Conservation (phyloP, 2,888 invertebrate species). For the Hirtodrosophila cameraria region DNA sequence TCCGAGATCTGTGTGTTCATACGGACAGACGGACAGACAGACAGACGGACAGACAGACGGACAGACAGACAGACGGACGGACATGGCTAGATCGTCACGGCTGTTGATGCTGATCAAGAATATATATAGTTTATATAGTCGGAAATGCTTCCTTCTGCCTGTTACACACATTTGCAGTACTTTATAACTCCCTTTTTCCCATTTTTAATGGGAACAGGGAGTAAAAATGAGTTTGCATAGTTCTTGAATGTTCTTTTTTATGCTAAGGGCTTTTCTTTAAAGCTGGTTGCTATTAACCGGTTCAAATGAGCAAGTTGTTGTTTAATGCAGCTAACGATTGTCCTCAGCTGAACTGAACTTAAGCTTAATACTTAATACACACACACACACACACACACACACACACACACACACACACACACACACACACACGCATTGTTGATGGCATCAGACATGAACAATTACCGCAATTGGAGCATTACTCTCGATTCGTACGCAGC, state of each 20-base stretch:
- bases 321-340: conserved; percentile 10
- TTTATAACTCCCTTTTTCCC: neutral
- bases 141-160: no score
- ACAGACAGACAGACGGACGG: no score
- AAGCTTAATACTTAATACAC: neutral
- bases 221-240: no score
- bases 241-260: neutral
- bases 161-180: no score
- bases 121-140: no score
- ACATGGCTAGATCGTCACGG: no score
- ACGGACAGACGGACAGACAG: no score
- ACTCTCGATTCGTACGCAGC: conserved; percentile 5
- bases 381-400: neutral
- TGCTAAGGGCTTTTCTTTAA: neutral
- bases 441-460: conserved; percentile 52
- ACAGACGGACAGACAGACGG: no score
- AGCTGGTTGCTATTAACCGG: conserved; percentile 20
- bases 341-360: conserved; percentile 6
- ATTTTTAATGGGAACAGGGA: no score
- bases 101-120: no score
- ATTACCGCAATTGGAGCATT: conserved; percentile 60
- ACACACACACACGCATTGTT: conserved; percentile 43
- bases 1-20: no score
- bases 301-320: conserved; percentile 47
- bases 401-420: neutral